Evolutionary conservation across 2,113 vertebrate species (phyloP), one percentile per base, ranked within the genome.

Genomic region (Dromaius novaehollandiae): DNA sequence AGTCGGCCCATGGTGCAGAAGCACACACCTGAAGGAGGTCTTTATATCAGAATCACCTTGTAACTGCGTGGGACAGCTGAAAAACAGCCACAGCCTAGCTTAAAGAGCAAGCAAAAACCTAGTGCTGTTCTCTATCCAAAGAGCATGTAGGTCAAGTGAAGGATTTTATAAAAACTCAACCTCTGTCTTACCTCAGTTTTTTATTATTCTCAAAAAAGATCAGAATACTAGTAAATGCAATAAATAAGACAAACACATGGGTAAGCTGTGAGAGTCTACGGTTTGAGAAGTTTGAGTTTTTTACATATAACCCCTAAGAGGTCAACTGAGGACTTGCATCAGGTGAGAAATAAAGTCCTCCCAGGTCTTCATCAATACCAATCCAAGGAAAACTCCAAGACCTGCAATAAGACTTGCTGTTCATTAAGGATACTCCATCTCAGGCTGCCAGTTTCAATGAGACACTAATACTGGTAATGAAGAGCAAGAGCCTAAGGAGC

Each of bases 11-110:
- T 1, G 0, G 18, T 71, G 18, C 18, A 74, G 53, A 8, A 83
- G 19, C 15, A 28, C 1, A 0, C 0, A 1, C n/a, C 25, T 46
- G 8, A 74, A 50, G 36, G 6, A 83, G 3, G 32, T 7, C 34
- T 51, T 51, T 51, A 73, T 15, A 73, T 28, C 48, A 50, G 15
- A 16, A 50, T 50, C 22, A 13, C 13, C 6, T 18, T 25, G 11
- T 25, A 14, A 16, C 53, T 48, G 9, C 7, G 18, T 48, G 24
- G 40, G 15, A 21, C 32, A 60, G 56, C 19, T 48, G 18, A 48
- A 48, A 48, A 48, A 48, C 19, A 48, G 46, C 46, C 46, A 48
- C 46, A 48, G 46, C 46, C 46, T 48, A 19, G 46, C 46, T 48
- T 48, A 48, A 48, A 48, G 46, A 18, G 8, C 46, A 48, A 48